Percentiles rank a stretch among this genome's conserved stretches.
phyloP scores from a whole-genome alignment of 2,113 vertebrate genomes.

The Anarhynchus alexandrinus region DNA sequence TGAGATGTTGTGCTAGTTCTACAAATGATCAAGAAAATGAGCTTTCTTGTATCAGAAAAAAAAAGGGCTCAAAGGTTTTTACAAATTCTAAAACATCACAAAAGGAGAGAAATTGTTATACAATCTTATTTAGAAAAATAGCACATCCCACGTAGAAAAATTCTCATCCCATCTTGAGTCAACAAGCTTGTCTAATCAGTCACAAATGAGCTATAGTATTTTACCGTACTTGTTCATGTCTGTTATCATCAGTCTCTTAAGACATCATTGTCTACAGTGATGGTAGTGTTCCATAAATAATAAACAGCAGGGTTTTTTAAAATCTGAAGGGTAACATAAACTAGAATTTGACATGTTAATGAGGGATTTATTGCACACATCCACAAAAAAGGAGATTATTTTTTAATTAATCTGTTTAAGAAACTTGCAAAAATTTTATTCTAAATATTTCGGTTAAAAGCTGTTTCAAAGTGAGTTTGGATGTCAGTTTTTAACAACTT shows the following conservation, averaged over 20 bases:
- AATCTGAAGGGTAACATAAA: not conserved
- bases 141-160: not conserved
- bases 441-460: not conserved
- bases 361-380: not conserved
- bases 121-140: not conserved
- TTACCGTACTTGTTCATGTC: not conserved
- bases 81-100: not conserved
- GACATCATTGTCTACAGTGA: not conserved
- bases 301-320: not conserved
- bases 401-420: not conserved
- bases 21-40: not conserved
- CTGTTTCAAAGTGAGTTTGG: not conserved
- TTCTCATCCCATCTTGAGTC: not conserved
- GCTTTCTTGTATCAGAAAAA: not conserved
- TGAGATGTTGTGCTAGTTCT: not conserved
- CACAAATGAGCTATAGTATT: not conserved
- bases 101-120: not conserved
- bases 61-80: not conserved
- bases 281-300: not conserved
- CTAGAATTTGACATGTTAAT: not conserved
- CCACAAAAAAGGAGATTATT: not conserved
- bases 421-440: not conserved
- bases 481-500: not conserved
- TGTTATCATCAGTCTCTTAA: not conserved
- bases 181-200: not conserved